A percentile compares a stretch with the other conserved stretches of the same genome.
phyloP scores from a whole-genome alignment of 2,888 invertebrate genomes.

The Chirona hameri region DNA sequence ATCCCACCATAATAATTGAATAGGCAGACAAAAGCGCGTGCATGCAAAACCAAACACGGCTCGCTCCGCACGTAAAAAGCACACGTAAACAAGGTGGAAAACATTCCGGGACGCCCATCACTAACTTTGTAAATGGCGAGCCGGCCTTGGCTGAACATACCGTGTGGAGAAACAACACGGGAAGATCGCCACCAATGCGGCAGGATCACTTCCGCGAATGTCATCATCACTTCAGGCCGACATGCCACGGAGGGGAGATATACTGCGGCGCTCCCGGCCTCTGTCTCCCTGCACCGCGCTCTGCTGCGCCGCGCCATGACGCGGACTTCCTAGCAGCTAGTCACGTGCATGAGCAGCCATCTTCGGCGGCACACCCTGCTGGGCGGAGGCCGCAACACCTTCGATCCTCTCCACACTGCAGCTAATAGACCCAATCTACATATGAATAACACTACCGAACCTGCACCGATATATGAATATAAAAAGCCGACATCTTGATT shows the following conservation, averaged over 20 bases:
- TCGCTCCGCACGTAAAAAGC: background rate
- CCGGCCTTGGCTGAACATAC: background rate
- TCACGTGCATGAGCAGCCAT: background rate
- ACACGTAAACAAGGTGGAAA: background rate
- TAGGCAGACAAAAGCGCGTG: background rate
- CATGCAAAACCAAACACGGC: conserved; percentile 5
- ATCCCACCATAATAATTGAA: conserved; percentile 22
- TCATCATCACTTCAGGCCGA: background rate
- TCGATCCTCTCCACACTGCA: conserved; percentile 2
- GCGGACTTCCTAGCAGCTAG: background rate
- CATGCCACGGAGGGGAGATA: no score
- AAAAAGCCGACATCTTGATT: conserved; percentile 26
- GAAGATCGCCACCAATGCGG: background rate
- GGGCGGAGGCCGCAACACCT: background rate
- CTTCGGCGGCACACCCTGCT: background rate
- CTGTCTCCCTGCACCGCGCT: background rate
- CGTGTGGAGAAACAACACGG: background rate
- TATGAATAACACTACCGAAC: conserved; percentile 22
- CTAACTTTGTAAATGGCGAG: background rate
- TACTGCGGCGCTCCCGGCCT: background rate
- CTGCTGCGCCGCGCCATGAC: background rate
- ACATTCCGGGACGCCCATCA: background rate
- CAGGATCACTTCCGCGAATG: background rate
- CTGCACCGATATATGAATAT: background rate
- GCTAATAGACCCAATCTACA: conserved; percentile 25